These are phyloP conservation scores for Drosophila lacicola DNA, from an alignment of 2,888 invertebrate genomes.

Conservation along the genomic window DNA sequence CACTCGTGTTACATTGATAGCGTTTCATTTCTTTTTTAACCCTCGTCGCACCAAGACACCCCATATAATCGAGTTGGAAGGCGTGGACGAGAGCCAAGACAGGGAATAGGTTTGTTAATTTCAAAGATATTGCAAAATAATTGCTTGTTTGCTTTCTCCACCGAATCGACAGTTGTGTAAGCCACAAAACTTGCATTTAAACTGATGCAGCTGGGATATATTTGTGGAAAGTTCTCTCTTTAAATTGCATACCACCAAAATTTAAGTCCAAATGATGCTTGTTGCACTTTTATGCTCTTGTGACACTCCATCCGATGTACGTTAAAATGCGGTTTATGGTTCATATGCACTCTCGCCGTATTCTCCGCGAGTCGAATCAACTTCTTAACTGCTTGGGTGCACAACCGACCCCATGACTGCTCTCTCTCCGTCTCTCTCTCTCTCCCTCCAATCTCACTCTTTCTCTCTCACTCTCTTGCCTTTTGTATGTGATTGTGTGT, in stretches of 20 bases:
- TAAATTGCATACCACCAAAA: slow-evolving; percentile 24
- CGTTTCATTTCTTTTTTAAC: slow-evolving; percentile 27
- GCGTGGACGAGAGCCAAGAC: not conserved
- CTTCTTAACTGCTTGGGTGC: slow-evolving; percentile 28
- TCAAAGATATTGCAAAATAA: slow-evolving; percentile 61
- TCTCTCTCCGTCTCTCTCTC: not conserved
- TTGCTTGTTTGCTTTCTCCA: slow-evolving; percentile 52
- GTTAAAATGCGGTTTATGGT: slow-evolving; percentile 74
- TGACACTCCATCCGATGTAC: slow-evolving; percentile 45
- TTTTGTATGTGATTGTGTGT: slow-evolving; percentile 2
- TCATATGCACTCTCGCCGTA: slow-evolving; percentile 57
- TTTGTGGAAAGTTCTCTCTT: not conserved
- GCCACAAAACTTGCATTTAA: too few relatives aligned
- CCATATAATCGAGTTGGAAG: slow-evolving; percentile 17
- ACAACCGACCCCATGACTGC: not conserved
- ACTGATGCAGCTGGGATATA: too few relatives aligned
- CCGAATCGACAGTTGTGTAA: slow-evolving; percentile 27
- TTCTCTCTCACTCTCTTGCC: not conserved
- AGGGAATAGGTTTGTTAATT: slow-evolving; percentile 51
- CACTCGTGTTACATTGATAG: slow-evolving; percentile 47
- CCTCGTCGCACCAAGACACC: slow-evolving; percentile 11
- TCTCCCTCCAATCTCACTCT: not conserved
- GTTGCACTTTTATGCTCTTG: slow-evolving; percentile 43
- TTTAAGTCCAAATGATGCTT: slow-evolving; percentile 25
- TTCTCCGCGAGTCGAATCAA: not conserved